Evolutionary conservation across 1,140 invertebrate genomes (phyloP).

Genomic region (Drosophila melanica): DNA sequence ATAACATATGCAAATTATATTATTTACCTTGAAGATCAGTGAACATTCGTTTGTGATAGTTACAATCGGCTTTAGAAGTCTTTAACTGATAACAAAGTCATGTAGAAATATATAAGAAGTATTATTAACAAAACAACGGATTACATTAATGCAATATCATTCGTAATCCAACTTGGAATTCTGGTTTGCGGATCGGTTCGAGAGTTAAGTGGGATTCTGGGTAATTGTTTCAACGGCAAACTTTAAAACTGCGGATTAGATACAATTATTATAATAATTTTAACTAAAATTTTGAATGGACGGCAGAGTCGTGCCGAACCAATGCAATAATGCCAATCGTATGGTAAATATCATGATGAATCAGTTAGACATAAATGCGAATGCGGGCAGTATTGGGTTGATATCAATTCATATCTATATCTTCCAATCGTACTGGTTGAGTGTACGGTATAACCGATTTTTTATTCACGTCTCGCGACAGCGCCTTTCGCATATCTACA

Average conservation of each 20-base stretch:
- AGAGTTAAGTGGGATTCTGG: slow-evolving; percentile 5
- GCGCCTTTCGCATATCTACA: slow-evolving; percentile 98
- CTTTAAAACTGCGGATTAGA: slow-evolving; percentile 31
- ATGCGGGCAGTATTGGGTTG: slow-evolving; percentile 64
- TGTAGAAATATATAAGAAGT: slow-evolving; percentile 27
- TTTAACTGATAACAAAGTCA: slow-evolving; percentile 44
- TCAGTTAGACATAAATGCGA: slow-evolving; percentile 73
- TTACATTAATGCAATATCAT: slow-evolving; percentile 25
- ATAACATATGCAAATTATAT: slow-evolving; percentile 12
- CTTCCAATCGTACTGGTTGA: slow-evolving; percentile 97
- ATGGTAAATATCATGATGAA: slow-evolving; percentile 17
- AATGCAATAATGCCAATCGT: slow-evolving; percentile 13
- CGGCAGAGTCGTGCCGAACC: slow-evolving; percentile 6
- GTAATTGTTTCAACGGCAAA: slow-evolving; percentile 7
- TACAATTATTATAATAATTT: slow-evolving; percentile 27
- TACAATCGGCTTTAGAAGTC: slow-evolving; percentile 38
- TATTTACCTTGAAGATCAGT: slow-evolving; percentile 52
- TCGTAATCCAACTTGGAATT: slow-evolving; percentile 26
- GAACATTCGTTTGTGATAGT: slow-evolving; percentile 19
- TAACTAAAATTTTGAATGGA: slow-evolving; percentile 15
- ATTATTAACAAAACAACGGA: slow-evolving; percentile 40
- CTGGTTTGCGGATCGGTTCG: neutral
- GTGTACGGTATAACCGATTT: slow-evolving; percentile 96
- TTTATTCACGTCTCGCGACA: slow-evolving; percentile 95
- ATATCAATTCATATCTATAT: slow-evolving; percentile 90